Conservation (phyloP, 2,888 invertebrate genomes). For the Drosophila dives region DNA sequence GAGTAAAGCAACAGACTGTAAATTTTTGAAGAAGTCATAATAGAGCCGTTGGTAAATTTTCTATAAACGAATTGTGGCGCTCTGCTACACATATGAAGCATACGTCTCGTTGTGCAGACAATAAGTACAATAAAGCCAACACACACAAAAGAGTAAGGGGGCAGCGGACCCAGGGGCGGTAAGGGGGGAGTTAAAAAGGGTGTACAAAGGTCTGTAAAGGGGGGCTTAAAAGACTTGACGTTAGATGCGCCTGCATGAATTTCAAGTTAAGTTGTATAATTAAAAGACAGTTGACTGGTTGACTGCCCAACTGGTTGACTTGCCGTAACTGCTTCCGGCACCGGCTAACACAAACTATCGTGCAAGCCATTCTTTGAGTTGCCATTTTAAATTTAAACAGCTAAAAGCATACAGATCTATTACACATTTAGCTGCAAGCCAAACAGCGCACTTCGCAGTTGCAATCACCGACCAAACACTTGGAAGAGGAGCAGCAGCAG, state of each 20-base stretch:
- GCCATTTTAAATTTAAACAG: conserved; percentile 2
- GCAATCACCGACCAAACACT: conserved; percentile 15
- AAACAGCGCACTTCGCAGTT: conserved; percentile 44
- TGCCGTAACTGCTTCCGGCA: conserved; percentile 1
- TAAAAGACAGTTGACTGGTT: conserved; percentile 68
- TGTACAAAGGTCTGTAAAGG: neutral
- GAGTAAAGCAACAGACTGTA: conserved; percentile 76
- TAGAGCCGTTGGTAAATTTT: conserved; percentile 78
- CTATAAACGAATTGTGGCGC: conserved; percentile 74
- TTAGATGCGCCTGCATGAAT: conserved; percentile 57
- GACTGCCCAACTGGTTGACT: conserved; percentile 26
- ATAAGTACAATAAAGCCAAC: conserved; percentile 21
- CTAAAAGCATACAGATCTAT: conserved; percentile 3
- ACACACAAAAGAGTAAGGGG: conserved; percentile 14
- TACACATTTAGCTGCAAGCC: neutral
- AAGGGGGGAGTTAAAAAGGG: neutral
- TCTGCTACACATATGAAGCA: conserved; percentile 55
- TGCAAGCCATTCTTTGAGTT: conserved; percentile 16
- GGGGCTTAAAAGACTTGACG: conserved; percentile 18
- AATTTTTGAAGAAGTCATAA: conserved; percentile 80
- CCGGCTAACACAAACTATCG: conserved; percentile 20
- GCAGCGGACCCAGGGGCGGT: neutral
- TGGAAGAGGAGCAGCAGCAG: conserved; percentile 11
- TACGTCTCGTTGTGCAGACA: conserved; percentile 67
- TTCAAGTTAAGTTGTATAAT: conserved; percentile 66